These are phyloP conservation scores for Drosophila nigromelanica DNA, from an alignment of 1,140 invertebrate genomes.

Conservation along the genomic window DNA sequence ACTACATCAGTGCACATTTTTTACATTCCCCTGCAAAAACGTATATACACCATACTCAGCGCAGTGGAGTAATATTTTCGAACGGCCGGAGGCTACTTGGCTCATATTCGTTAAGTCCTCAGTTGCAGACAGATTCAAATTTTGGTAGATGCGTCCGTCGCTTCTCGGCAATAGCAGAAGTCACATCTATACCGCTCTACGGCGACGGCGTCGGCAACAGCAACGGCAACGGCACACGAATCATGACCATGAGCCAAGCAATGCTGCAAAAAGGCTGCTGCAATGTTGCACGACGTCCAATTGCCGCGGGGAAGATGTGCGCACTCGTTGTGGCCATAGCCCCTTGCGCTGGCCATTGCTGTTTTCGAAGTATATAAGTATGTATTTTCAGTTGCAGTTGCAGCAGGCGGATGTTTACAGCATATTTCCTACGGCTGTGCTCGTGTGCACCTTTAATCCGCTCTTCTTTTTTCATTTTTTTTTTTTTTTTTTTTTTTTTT, in stretches of 20 bases:
- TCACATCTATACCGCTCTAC: slow-evolving; percentile 15
- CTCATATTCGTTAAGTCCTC: slow-evolving; percentile 81
- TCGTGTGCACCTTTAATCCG: slow-evolving; percentile 82
- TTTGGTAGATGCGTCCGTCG: slow-evolving; percentile 71
- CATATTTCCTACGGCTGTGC: slow-evolving; percentile 78
- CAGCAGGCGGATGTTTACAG: slow-evolving; percentile 83
- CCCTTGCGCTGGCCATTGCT: slow-evolving; percentile 45
- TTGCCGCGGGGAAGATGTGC: slow-evolving; percentile 78
- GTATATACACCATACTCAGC: slow-evolving; percentile 14
- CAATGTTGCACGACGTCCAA: slow-evolving; percentile 79
- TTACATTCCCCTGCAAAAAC: slow-evolving; percentile 46
- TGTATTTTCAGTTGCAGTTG: slow-evolving; percentile 81
- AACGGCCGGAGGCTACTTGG: slow-evolving; percentile 63
- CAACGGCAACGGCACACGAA: slow-evolving; percentile 62
- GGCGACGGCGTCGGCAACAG: slow-evolving; percentile 14
- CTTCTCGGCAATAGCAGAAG: slow-evolving; percentile 45
- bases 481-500: slow-evolving; percentile 41
- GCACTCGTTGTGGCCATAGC: slow-evolving; percentile 52
- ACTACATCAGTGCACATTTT: slow-evolving; percentile 59
- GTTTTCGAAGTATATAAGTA: slow-evolving; percentile 36
- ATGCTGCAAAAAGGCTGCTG: slow-evolving; percentile 78
- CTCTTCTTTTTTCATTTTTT: slow-evolving; percentile 61
- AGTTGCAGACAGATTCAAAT: slow-evolving; percentile 83
- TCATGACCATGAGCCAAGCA: slow-evolving; percentile 64
- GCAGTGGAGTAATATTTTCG: slow-evolving; percentile 71